Percentiles rank a stretch among this genome's conserved stretches.
phyloP scores from a whole-genome alignment of 1,140 invertebrate genomes.

The Dinoponera quadriceps region DNA sequence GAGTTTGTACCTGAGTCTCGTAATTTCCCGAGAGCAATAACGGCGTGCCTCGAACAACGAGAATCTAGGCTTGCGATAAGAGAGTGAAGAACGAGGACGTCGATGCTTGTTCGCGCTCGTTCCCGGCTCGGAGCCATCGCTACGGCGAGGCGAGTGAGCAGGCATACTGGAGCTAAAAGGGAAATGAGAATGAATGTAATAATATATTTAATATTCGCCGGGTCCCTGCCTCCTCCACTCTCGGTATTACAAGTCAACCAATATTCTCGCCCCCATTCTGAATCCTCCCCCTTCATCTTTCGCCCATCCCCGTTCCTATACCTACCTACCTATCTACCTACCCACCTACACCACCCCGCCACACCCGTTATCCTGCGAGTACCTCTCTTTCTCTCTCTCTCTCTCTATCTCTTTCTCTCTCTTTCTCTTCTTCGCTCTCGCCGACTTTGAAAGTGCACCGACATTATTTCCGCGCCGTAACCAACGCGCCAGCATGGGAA shows the following conservation, averaged over 20 bases:
- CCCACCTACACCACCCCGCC: conserved; percentile 32
- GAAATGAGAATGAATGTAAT: conserved; percentile 86
- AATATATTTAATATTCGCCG: conserved; percentile 85
- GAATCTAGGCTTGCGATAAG: not conserved
- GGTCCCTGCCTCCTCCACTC: conserved; percentile 80
- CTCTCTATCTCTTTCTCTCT: conserved; percentile 4
- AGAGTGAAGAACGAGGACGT: not conserved
- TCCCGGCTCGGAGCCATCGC: conserved; percentile 58
- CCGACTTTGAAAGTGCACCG: conserved; percentile 76
- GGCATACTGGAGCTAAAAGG: conserved; percentile 78
- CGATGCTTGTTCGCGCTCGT: conserved; percentile 62
- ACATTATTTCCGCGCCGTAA: conserved; percentile 82
- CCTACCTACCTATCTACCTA: not conserved
- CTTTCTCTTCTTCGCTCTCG: conserved; percentile 2
- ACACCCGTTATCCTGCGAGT: conserved; percentile 52
- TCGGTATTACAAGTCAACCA: conserved; percentile 85
- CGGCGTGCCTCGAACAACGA: not conserved
- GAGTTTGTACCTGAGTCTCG: no score
- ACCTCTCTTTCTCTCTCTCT: conserved; percentile 51
- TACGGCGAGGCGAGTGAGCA: conserved; percentile 64
- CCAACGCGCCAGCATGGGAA: conserved; percentile 60
- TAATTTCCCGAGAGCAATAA: not conserved
- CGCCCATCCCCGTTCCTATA: conserved; percentile 42
- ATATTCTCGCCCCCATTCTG: conserved; percentile 83
- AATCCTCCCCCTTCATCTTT: conserved; percentile 64